Base-by-base conservation (phyloP, 2,113 vertebrate species). In the Neolamprologus longior region DNA sequence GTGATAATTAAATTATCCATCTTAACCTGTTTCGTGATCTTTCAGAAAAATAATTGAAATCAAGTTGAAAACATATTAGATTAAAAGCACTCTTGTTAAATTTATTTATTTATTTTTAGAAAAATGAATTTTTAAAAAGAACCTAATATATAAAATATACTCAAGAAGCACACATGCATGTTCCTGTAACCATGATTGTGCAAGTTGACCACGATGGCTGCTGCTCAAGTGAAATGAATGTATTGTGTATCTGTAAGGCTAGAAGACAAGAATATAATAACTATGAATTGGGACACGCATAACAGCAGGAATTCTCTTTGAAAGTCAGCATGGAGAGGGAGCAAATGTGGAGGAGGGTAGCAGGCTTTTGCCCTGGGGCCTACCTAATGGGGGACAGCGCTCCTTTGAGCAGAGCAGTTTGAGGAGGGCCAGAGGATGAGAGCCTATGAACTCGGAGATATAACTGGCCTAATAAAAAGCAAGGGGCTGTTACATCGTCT, bases 221-320 rank as follows among this genome's bases (percentile, higher is more conserved):
- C 28, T 80, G 53, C 84, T 81, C 87, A 85, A 17, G 78, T 89
- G 80, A 86, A 61, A 88, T 87, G 37, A 66, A 88, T 78, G 71
- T 82, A 87, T 78, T 87, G 90, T 91, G 84, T 58, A 79, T 90
- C 83, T 90, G 83, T 78, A 84, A 90, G 89, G 92, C 89, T 84
- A 90, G 87, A 90, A 95, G 90, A 89, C 85, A 82, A 84, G 83
- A 95, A 90, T 86, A 94, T 90, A 94, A 92, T 88, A 84, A 87
- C 89, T 86, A 90, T 82, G 90, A 91, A 90, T 15, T 91, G 91
- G 94, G 95, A 94, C 86, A 33, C 91, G 82, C 89, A 87, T 92
- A 94, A 92, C 94, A 94, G 93, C 92, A 92, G 93, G 94, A 92
- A 90, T 91, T 94, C 90, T 93, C 93, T 95, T 95, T 95, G 91